phyloP scores from a whole-genome alignment of 2,113 vertebrate species.

The Craseonycteris thonglongyai region DNA sequence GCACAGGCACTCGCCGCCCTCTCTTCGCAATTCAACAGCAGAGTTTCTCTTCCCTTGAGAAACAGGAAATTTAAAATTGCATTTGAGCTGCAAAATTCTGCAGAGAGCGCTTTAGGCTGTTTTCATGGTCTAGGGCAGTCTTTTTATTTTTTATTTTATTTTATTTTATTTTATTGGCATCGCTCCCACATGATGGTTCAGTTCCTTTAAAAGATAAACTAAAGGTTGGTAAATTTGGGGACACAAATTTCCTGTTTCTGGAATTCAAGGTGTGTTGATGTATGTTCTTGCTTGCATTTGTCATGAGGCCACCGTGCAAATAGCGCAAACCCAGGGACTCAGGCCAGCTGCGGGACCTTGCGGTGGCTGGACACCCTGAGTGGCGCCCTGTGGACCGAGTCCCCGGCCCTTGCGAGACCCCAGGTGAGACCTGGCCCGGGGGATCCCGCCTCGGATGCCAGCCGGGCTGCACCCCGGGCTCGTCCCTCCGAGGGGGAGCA shows the following conservation, averaged over 20 bases:
- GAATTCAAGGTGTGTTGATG: neutral
- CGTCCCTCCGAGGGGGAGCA: accelerated
- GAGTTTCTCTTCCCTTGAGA: neutral
- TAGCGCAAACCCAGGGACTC: neutral
- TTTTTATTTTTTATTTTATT: no score
- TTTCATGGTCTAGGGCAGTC: neutral
- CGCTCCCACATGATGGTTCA: neutral
- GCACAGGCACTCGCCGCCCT: neutral
- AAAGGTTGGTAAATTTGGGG: neutral
- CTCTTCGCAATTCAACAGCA: neutral
- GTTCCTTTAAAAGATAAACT: constrained; percentile 8
- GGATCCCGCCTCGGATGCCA: neutral
- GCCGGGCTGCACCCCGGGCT: neutral
- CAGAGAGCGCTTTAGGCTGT: neutral
- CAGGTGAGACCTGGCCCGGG: accelerated
- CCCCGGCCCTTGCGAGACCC: neutral
- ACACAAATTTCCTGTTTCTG: neutral
- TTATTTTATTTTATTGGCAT: no score
- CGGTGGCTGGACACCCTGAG: neutral
- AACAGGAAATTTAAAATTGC: neutral
- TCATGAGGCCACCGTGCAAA: neutral
- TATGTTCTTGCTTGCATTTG: neutral
- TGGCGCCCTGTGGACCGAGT: neutral
- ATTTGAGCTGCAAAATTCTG: neutral
- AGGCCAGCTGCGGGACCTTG: neutral